Percentiles rank a stretch among this genome's conserved stretches.
Evolutionary conservation across 2,797 vertebrate species (phyloP).

Genomic region (Rhyacichthys aspro): DNA sequence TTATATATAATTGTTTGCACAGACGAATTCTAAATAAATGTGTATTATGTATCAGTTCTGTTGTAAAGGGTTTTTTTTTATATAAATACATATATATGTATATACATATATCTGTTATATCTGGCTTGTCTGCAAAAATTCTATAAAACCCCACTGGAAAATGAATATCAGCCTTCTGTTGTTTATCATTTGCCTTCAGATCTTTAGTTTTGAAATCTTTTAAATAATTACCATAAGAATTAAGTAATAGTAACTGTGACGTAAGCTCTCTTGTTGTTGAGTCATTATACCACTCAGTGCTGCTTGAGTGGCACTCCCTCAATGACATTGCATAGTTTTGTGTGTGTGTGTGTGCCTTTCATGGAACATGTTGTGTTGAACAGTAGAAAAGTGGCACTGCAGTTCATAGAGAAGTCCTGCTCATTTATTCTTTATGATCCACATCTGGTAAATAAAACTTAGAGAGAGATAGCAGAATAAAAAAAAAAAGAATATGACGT

Average conservation of each 20-base stretch:
- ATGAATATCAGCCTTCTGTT: too few relatives aligned
- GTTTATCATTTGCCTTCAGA: too few relatives aligned
- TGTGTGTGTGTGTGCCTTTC: slow-evolving; percentile 5
- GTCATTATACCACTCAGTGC: slow-evolving; percentile 38
- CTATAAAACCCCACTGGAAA: too few relatives aligned
- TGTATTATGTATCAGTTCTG: slow-evolving; percentile 39
- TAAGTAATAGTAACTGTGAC: slow-evolving; percentile 10
- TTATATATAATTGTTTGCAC: slow-evolving; percentile 70
- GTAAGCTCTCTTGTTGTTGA: slow-evolving; percentile 41
- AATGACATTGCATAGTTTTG: not conserved
- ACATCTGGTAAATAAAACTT: not conserved
- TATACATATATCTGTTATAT: too few relatives aligned
- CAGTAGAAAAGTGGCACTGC: not conserved
- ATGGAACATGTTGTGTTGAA: too few relatives aligned
- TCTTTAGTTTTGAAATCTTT: not conserved
- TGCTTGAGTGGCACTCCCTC: slow-evolving; percentile 25
- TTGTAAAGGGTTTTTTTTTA: too few relatives aligned
- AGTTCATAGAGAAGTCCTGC: slow-evolving; percentile 12
- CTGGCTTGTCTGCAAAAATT: not conserved
- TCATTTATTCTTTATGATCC: not conserved
- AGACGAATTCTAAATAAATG: slow-evolving; percentile 54
- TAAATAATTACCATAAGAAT: slow-evolving; percentile 12
- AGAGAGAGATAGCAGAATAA: too few relatives aligned
- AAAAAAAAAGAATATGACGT: too few relatives aligned
- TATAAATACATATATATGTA: too few relatives aligned